Conservation (phyloP, 2,888 invertebrate species). For the Xestia c-nigrum region DNA sequence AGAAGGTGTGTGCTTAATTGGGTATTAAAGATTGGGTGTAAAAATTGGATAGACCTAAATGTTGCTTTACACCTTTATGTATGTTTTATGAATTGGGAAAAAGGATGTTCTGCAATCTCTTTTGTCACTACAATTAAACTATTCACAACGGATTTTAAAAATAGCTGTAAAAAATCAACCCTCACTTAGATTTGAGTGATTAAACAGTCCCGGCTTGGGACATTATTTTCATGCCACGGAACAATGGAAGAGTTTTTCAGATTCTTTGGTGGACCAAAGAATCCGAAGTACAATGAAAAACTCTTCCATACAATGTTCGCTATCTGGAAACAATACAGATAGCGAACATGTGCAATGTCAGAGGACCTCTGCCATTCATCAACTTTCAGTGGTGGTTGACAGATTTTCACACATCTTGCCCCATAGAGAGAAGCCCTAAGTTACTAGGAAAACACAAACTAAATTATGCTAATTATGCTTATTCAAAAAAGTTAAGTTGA, state of each 20-base stretch:
- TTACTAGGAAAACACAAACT: neutral
- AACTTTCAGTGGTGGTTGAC: neutral
- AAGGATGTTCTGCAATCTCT: neutral
- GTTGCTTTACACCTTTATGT: neutral
- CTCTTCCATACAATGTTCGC: too few relatives aligned
- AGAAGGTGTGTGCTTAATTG: constrained; percentile 16
- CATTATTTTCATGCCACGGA: neutral
- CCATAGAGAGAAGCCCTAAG: neutral
- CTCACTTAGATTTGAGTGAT: neutral
- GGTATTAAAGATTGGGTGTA: neutral
- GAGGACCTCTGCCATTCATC: neutral
- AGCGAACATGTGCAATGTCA: too few relatives aligned
- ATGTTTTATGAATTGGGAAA: neutral
- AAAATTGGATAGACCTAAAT: neutral
- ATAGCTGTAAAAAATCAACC: neutral
- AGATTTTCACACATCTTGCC: neutral
- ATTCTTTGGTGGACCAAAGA: neutral
- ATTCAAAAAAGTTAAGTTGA: neutral
- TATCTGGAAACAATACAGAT: too few relatives aligned
- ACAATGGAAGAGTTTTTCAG: neutral
- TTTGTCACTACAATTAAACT: neutral
- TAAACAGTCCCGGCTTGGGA: neutral
- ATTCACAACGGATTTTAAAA: too few relatives aligned
- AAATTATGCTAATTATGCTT: neutral
- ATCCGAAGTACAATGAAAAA: too few relatives aligned